Evolutionary conservation across 2,888 invertebrate species (phyloP).

Genomic region (Caenorhabditis sp.): DNA sequence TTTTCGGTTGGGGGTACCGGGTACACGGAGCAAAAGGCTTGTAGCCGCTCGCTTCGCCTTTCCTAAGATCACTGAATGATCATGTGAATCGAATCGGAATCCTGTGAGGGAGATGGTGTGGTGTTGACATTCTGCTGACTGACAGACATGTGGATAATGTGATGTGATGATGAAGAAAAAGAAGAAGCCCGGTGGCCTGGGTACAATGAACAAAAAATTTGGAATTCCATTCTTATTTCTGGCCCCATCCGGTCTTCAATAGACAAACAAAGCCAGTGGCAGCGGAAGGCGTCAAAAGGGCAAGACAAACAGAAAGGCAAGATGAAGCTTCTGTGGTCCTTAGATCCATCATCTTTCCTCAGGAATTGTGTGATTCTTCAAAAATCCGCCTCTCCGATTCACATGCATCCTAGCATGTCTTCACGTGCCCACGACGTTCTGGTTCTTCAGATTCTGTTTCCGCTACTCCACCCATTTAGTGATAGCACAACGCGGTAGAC

Average conservation of each 20-base stretch:
- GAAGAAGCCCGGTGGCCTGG: neutral
- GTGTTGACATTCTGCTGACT: slow-evolving; percentile 18
- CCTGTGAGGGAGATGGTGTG: neutral
- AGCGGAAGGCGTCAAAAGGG: slow-evolving; percentile 28
- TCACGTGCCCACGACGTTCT: slow-evolving; percentile 5
- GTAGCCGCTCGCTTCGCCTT: slow-evolving; percentile 24
- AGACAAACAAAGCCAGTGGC: slow-evolving; percentile 17
- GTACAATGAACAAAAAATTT: slow-evolving; percentile 53
- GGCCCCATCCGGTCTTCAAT: slow-evolving; percentile 1
- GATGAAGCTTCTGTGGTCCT: neutral
- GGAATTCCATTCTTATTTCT: no score
- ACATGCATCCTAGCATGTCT: slow-evolving; percentile 38
- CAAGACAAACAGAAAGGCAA: slow-evolving; percentile 28
- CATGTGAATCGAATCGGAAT: slow-evolving; percentile 47
- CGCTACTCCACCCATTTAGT: neutral
- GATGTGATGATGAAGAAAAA: no score
- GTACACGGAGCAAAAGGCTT: slow-evolving; percentile 35
- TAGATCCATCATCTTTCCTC: neutral
- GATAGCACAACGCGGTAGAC: slow-evolving; percentile 23
- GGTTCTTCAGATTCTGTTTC: neutral
- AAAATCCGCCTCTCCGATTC: slow-evolving; percentile 21
- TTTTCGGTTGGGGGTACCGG: neutral
- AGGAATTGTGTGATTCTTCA: no score
- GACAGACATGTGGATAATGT: slow-evolving; percentile 20
- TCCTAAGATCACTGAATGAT: slow-evolving; percentile 14